phyloP scores from a whole-genome alignment of 1,140 invertebrate genomes.

The Zeugodacus cucurbitae region DNA sequence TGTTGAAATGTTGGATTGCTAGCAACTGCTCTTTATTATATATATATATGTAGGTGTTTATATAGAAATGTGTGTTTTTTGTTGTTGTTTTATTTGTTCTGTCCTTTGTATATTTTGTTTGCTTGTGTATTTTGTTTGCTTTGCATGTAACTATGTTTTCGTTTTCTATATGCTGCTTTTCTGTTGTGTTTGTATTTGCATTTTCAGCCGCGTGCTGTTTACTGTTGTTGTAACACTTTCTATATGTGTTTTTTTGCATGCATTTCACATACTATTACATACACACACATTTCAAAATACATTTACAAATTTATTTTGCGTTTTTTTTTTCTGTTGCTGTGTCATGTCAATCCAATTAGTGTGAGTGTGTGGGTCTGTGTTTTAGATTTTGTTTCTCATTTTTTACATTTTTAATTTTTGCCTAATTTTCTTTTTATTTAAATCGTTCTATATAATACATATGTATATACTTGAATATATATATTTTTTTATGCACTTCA shows the following conservation, averaged over 20 bases:
- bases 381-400: neutral
- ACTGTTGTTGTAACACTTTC: neutral
- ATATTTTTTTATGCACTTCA: neutral
- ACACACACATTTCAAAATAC: neutral
- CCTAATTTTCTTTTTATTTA: neutral
- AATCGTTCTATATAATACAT: neutral
- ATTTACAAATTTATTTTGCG: neutral
- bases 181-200: neutral
- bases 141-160: neutral
- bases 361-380: neutral
- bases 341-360: neutral
- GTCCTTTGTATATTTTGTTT: neutral
- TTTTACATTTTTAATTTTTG: neutral
- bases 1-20: neutral
- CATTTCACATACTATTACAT: slow-evolving; percentile 2
- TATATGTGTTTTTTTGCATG: neutral
- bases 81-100: neutral
- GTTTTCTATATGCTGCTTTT: slow-evolving; percentile 11
- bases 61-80: slow-evolving; percentile 42
- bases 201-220: neutral
- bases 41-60: slow-evolving; percentile 39
- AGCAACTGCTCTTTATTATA: neutral
- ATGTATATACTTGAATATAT: neutral
- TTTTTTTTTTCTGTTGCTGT: neutral
- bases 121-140: neutral